phyloP scores from a whole-genome alignment of 2,113 vertebrate species.

The Sakesphorus luctuosus region DNA sequence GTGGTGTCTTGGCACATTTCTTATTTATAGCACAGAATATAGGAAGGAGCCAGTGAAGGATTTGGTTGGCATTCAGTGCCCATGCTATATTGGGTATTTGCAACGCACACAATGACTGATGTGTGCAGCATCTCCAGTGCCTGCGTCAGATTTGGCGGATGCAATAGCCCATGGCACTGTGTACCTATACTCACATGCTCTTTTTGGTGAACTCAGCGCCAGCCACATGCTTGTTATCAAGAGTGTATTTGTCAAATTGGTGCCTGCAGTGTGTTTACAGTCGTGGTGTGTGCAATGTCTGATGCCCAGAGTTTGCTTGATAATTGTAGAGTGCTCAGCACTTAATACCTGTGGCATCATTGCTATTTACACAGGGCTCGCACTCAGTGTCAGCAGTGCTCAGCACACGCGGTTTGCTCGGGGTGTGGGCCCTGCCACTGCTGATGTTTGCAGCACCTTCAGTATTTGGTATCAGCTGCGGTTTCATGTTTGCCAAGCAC shows the following conservation, averaged over 20 bases:
- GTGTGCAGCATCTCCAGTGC: not conserved
- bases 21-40: not conserved
- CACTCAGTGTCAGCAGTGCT: not conserved
- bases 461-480: not conserved
- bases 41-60: not conserved
- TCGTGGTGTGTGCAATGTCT: not conserved
- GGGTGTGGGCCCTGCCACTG: fast-evolving
- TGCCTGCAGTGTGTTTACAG: constrained; percentile 46
- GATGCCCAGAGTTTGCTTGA: constrained; percentile 38
- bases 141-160: not conserved
- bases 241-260: constrained; percentile 43
- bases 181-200: not conserved
- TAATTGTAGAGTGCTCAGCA: constrained; percentile 53
- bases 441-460: not conserved
- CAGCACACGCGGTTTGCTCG: fast-evolving
- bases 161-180: not conserved
- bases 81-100: not conserved
- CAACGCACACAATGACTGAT: not conserved
- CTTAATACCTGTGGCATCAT: constrained; percentile 63
- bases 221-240: not conserved
- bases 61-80: not conserved
- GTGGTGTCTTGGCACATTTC: not conserved
- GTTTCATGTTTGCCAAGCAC: not conserved
- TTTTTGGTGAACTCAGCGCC: not conserved
- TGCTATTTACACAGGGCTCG: not conserved